Evolutionary conservation across 2,888 invertebrate genomes (phyloP).

Genomic region (Oegoconia quadripuncta): DNA sequence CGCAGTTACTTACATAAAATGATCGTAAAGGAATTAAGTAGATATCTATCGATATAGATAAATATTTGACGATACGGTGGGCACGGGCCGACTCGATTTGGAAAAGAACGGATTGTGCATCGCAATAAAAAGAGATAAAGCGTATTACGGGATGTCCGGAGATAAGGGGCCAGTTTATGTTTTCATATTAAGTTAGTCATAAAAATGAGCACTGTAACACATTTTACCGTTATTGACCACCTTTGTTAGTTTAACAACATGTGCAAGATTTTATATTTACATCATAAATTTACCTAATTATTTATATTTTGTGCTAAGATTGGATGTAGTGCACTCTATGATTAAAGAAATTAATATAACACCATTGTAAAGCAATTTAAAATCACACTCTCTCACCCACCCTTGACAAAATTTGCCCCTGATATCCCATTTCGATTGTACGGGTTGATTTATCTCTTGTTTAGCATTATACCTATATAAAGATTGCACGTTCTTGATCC

Average conservation of each 20-base stretch:
- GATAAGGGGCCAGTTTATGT: conserved; percentile 59
- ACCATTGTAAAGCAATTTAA: conserved; percentile 72
- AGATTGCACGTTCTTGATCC: conserved; percentile 52
- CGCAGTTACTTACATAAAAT: not conserved
- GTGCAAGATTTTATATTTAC: conserved; percentile 19
- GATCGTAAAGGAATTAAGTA: conserved; percentile 1
- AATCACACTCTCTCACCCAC: conserved; percentile 66
- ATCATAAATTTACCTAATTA: conserved; percentile 11
- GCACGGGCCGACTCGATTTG: conserved; percentile 32
- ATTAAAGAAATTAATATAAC: conserved; percentile 61
- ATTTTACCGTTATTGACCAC: conserved; percentile 43
- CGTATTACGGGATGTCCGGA: conserved; percentile 64
- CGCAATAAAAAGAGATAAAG: conserved; percentile 62
- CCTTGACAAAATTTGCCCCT: conserved; percentile 70
- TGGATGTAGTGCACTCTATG: not conserved
- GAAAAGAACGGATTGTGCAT: conserved; percentile 54
- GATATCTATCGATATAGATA: conserved; percentile 30
- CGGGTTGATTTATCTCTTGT: conserved; percentile 75
- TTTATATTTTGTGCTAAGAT: not conserved
- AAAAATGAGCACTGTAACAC: conserved; percentile 52
- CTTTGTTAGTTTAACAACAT: conserved; percentile 36
- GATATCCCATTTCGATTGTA: conserved; percentile 76
- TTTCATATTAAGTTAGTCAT: conserved; percentile 63
- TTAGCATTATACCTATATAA: conserved; percentile 44
- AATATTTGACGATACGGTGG: conserved; percentile 17